Evolutionary conservation across 2,113 vertebrate genomes (phyloP).

Genomic region (Penelope pileata): DNA sequence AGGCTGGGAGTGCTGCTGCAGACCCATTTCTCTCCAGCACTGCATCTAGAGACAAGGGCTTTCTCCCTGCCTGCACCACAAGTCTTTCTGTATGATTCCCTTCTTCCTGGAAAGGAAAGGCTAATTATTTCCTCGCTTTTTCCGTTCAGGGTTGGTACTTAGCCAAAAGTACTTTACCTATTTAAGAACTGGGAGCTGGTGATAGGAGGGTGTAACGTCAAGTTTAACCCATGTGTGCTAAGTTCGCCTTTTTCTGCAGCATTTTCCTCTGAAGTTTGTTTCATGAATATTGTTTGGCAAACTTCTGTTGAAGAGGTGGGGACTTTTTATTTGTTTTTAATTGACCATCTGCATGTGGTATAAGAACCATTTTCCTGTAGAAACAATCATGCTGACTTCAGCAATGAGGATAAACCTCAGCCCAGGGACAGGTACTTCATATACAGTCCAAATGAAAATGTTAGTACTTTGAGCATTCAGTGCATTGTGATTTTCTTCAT

Average conservation of each 20-base stretch:
- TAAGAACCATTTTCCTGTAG: not conserved
- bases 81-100: not conserved
- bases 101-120: not conserved
- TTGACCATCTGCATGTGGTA: not conserved
- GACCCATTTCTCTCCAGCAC: not conserved
- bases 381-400: not conserved
- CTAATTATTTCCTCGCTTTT: conserved; percentile 42
- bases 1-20: not conserved
- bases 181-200: not conserved
- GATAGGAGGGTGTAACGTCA: not conserved
- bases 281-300: not conserved
- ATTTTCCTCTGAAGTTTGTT: not conserved
- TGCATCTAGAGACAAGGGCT: not conserved
- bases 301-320: not conserved
- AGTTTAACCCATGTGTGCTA: not conserved
- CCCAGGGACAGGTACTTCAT: not conserved
- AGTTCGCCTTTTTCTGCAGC: not conserved
- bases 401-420: not conserved
- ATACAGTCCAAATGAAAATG: not conserved
- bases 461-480: not conserved
- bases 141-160: not conserved
- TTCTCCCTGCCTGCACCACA: not conserved
- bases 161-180: not conserved
- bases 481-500: conserved; percentile 25
- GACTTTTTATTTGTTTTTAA: not conserved